Evolutionary conservation across 2,797 vertebrate genomes (phyloP), one percentile per base, ranked within the genome.

Genomic region (Megaceryle alcyon): DNA sequence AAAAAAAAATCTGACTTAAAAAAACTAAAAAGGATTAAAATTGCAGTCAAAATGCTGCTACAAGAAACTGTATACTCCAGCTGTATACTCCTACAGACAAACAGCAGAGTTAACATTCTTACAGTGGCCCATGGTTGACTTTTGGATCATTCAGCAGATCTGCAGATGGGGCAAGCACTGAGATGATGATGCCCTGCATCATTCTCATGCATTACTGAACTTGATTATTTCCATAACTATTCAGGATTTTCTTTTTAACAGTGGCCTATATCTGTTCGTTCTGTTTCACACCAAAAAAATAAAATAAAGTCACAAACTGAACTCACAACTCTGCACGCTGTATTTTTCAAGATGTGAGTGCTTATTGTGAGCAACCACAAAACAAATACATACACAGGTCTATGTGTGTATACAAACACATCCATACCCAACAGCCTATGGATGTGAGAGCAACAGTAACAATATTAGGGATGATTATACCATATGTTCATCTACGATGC

Each of bases 401-500:
- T 28, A 10, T 8, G 3, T 31, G 14, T 39, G 3, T 16, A 6
- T 10, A 41, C 8, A 29, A 3, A 7, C 6, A 13, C 7, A 3
- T 7, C 29, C 5, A 12, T 4, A 11, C 1, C 7, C 26, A 25
- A 16, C 6, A 39, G 33, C 28, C 31, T 26, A 49, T 33, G 35
- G 48, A 49, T 12, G 37, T 1, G 9, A 53, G 43, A 61, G 53
- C 33, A 54, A 7, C 14, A 39, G 48, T 9, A 51, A 53, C 41
- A 49, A 26, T 0, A 2, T 17, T 12, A 25, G 44, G 17, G 35
- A 18, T 51, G n/a, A 25, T 23, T 31, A 20, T 39, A 35, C 28
- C 2, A 2, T 29, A 5, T 9, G 14, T 20, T 19, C 21, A 26
- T 10, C 33, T 49, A 5, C 31, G 0, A 0, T 3, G n/a, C 43